Base-by-base conservation (phyloP, 2,888 invertebrate genomes). In the Mythimna ferrago region DNA sequence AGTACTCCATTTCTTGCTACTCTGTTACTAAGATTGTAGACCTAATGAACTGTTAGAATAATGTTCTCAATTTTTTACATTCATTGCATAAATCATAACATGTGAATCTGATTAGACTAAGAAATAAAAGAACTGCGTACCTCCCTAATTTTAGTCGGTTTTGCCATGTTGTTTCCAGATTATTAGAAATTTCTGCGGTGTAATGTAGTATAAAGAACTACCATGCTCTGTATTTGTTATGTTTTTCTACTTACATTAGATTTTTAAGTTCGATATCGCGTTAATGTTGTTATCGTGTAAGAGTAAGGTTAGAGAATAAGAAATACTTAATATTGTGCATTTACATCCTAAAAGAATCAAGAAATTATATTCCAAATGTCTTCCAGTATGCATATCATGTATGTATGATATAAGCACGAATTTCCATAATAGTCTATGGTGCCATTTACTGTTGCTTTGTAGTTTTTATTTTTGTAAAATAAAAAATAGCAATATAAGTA, bases 401-500 rank as follows among this genome's bases (percentile, higher is more conserved):
- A 76, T 77, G 21, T 68, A 41, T 41, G 51, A 26, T 44, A 48
- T 57, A 68, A 68, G 48, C 67, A 58, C 21, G 70, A 69, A 53
- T 68, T 68, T 53, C 57, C 61, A 58, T 77, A 54, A 21, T 53
- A 48, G 48, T 72, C 9, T 64, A 69, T 26, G 66, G 67, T 80
- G 80, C 68, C 83, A 81, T 73, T 54, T 60, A 58, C 48, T 75
- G 58, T 65, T 76, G 51, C 32, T 58, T 51, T 53, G 32, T 65
- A 53, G n/a, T n/a, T 41, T 72, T 51, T 63, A 54, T 74, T 71
- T 79, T 78, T 73, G 10, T 76, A 76, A 66, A 77, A 56, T 58
- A 35, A 38, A 80, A 87, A 86, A 60, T 71, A 26, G 11, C 11
- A 80, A 73, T 78, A 72, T 81, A 87, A 89, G 82, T 90, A 90